These are phyloP conservation scores for Fragum fragum DNA, from an alignment of 2,888 invertebrate species.

Conservation along the genomic window DNA sequence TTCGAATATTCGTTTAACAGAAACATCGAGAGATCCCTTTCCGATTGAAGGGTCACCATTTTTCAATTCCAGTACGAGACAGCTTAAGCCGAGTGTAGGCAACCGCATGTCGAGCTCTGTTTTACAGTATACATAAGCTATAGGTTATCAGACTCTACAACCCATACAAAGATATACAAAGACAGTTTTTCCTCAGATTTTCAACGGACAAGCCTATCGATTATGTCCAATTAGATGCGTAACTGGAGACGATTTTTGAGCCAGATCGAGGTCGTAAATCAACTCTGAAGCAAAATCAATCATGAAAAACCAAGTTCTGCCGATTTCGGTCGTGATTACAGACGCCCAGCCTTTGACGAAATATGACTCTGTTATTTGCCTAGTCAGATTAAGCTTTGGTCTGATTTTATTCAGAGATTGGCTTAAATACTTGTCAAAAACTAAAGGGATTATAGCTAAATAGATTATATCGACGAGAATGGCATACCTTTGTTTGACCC, in stretches of 20 bases:
- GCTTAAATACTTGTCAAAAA: conserved; percentile 1
- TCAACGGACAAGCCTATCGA: conserved; percentile 43
- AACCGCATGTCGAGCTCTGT: too few species aligned
- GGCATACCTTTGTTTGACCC: too few species aligned
- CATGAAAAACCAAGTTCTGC: conserved; percentile 53
- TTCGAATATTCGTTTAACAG: too few species aligned
- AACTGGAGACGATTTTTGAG: conserved; percentile 53
- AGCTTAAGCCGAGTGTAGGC: too few species aligned
- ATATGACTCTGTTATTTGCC: conserved; percentile 41
- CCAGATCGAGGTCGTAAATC: conserved; percentile 61
- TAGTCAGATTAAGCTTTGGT: conserved; percentile 40
- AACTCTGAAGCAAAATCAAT: conserved; percentile 68
- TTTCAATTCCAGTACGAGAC: too few species aligned
- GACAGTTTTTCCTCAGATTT: not conserved
- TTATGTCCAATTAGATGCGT: conserved; percentile 62
- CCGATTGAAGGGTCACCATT: too few species aligned
- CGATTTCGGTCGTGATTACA: conserved; percentile 24
- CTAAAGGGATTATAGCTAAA: conserved; percentile 3
- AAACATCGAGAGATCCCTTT: too few species aligned
- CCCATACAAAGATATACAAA: not conserved
- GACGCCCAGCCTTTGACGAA: conserved; percentile 25
- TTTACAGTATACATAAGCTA: too few species aligned
- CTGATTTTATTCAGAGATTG: conserved; percentile 6
- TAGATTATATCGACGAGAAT: not conserved
- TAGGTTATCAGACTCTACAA: too few species aligned